phyloP scores from a whole-genome alignment of 2,797 vertebrate species.

The Artibeus jamaicensis region DNA sequence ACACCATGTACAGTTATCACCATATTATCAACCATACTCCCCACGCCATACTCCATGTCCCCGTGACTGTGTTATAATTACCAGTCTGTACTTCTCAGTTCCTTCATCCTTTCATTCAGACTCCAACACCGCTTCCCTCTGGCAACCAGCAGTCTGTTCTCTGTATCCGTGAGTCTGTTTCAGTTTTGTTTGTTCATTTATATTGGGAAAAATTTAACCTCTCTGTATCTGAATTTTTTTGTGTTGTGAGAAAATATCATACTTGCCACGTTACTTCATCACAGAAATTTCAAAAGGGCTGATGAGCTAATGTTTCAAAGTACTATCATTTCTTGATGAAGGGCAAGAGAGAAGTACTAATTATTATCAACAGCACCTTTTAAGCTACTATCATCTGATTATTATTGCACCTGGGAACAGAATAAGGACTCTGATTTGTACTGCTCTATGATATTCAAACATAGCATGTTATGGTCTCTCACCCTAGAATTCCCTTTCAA shows the following conservation, averaged over 20 bases:
- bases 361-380: slow-evolving; percentile 46
- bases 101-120: not conserved
- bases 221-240: slow-evolving; percentile 11
- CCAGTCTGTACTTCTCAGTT: not conserved
- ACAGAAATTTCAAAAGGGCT: slow-evolving; percentile 45
- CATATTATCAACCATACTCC: not conserved
- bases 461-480: not conserved
- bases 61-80: not conserved
- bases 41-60: not conserved
- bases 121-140: not conserved
- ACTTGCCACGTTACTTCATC: not conserved
- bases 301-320: slow-evolving; percentile 40
- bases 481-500: not conserved
- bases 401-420: slow-evolving; percentile 46
- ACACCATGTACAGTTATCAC: not conserved
- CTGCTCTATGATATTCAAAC: slow-evolving; percentile 11
- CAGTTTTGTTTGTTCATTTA: not conserved
- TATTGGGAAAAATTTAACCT: not conserved
- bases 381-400: slow-evolving; percentile 45
- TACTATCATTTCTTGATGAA: slow-evolving; percentile 52
- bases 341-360: slow-evolving; percentile 51
- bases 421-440: slow-evolving; percentile 8
- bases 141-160: not conserved
- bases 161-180: not conserved
- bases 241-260: slow-evolving; percentile 28